Base-by-base conservation (phyloP, 2,888 invertebrate species). In the Gymnoscelis rufifasciata region DNA sequence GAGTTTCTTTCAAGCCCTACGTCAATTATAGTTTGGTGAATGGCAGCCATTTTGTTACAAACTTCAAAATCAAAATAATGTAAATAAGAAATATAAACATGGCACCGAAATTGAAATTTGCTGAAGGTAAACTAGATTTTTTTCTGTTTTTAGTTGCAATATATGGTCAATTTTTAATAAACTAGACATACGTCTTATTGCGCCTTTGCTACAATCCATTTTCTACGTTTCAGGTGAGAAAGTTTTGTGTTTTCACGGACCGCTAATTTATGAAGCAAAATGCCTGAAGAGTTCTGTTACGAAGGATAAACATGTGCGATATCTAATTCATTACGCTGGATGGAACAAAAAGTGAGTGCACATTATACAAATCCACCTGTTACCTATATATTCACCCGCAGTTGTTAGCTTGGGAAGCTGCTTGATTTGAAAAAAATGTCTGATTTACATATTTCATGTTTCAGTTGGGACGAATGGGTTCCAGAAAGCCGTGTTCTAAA, bases 181-280 rank as follows among this genome's bases (percentile, higher is more conserved):
- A 1, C 10, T 10, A 11, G 13, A 7, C 14, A 0, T 7, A 2
- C 6, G 15, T 1, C 13, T 7, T 6, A 3, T 15, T 7, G 23
- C 2, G n/a, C 15, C 8, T 26, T 38, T 8, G 1, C 3, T 31
- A 27, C 23, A 31, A n/a, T 11, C 1, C n/a, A 4, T 30, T 49
- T 39, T 45, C 40, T 42, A 38, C 48, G 45, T 88, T 90, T 51
- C 73, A 95, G 95, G 95, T 49, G 95, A 95, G 79, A 95, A 94
- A 74, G 97, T 98, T 6, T 83, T 98, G 19, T 98, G 98, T 80
- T 98, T 97, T 74, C 98, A 98, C 80, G 98, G 98, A 0, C 97
- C 97, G 2, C 89, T 98, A 19, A 94, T 98, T 59, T 98, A 98
- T 76, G 98, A 98, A 89, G 98, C 97, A 27, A 98, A 98, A 91